Base-by-base conservation (phyloP, 2,797 vertebrate species). In the Corythornis leucogaster region DNA sequence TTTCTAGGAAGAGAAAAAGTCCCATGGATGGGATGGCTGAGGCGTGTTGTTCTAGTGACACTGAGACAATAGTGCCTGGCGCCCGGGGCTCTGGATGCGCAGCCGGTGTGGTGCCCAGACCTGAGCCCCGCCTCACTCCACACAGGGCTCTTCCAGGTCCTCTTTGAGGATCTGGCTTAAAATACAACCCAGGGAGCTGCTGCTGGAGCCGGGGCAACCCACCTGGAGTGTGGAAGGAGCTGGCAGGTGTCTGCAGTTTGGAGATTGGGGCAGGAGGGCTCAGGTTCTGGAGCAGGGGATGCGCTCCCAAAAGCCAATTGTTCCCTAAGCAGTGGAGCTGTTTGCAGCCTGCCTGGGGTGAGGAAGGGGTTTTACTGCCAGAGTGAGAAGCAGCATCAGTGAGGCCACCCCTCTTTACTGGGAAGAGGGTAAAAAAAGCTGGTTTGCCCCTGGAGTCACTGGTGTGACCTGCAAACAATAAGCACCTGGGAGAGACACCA, bases 271-370 rank as follows among this genome's bases (percentile, higher is more conserved):
- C 43, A 21, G 70, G 51, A 78, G 54, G 8, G 5, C 0, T 1
- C 71, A 28, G 31, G n/a, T 62, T 84, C 16, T 0, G 3, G 78
- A 40, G 64, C 33, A 21, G 14, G n/a, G 59, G 64, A 48, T 17
- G 40, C 31, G 0, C 78, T 94, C 95, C 95, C 93, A 4, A 82
- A 90, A 91, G 94, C 85, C 91, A 18, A 96, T 96, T 95, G 92
- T 96, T 96, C 80, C 78, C 96, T 91, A 94, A 94, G 93, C 89
- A 90, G 88, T 85, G 83, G 92, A 92, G 93, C 85, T 90, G 91
- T 76, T 94, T 94, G 53, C 92, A 79, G 80, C 92, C 61, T 53
- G 92, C 92, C 95, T 9, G 87, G 76, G 67, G 89, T 89, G 80
- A 90, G 87, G 80, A 85, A 85, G 88, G 94, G 77, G 59, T 71